Percentiles rank a stretch among this genome's conserved stretches.
Evolutionary conservation across 2,888 invertebrate genomes (phyloP).

Genomic region (Choristoneura rosaceana): DNA sequence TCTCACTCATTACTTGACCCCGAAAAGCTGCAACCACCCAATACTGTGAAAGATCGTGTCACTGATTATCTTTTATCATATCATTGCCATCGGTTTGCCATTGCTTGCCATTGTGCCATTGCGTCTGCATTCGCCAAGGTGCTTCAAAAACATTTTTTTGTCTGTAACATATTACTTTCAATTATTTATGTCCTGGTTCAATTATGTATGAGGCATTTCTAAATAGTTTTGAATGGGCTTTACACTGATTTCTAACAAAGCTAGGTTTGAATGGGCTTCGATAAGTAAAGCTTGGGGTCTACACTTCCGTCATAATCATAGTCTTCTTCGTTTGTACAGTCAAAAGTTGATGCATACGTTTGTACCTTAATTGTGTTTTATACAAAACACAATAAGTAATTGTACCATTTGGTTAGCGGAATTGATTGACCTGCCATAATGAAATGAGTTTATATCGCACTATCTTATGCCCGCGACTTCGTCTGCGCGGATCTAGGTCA

Average conservation of each 20-base stretch:
- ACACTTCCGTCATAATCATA: too few species aligned
- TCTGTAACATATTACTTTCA: slow-evolving; percentile 57
- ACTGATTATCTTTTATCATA: slow-evolving; percentile 60
- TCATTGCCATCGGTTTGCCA: slow-evolving; percentile 35
- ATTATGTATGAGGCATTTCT: slow-evolving; percentile 30
- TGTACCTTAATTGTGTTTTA: too few species aligned
- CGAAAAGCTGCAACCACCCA: slow-evolving; percentile 60
- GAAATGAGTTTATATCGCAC: too few species aligned
- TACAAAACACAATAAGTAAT: too few species aligned
- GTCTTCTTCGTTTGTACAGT: too few species aligned
- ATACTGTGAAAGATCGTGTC: slow-evolving; percentile 78
- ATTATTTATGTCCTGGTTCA: slow-evolving; percentile 37
- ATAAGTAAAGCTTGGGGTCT: background rate
- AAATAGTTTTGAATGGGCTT: slow-evolving; percentile 36
- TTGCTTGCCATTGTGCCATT: slow-evolving; percentile 51
- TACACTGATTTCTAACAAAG: background rate
- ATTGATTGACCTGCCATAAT: too few species aligned
- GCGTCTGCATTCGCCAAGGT: slow-evolving; percentile 72
- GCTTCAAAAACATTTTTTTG: slow-evolving; percentile 54
- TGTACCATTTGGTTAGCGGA: too few species aligned
- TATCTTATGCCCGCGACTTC: too few species aligned
- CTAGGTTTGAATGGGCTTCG: background rate
- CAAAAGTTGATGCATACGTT: too few species aligned
- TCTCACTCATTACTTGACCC: slow-evolving; percentile 47
- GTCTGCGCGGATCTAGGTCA: too few species aligned